These are phyloP conservation scores for Portunus trituberculatus DNA, from an alignment of 1,140 invertebrate species.

Conservation along the genomic window DNA sequence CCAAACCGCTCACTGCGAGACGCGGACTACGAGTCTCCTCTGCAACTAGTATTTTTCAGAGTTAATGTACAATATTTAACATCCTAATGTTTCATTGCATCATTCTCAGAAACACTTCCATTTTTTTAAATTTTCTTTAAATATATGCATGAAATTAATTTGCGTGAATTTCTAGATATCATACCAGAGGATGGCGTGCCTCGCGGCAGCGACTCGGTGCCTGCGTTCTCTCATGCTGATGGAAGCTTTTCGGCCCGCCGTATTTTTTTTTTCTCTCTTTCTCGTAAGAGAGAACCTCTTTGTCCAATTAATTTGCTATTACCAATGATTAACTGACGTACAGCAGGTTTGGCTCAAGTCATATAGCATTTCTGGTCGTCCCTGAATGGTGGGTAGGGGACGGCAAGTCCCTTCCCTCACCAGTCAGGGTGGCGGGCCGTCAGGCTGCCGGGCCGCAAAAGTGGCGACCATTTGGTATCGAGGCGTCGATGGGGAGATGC, in stretches of 20 bases:
- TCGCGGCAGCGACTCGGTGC: background rate
- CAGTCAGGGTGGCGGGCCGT: too few species aligned
- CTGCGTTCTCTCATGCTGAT: background rate
- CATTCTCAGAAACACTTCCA: background rate
- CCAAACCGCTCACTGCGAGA: background rate
- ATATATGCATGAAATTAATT: too few species aligned
- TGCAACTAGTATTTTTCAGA: background rate
- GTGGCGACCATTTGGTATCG: background rate
- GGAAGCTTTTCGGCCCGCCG: background rate
- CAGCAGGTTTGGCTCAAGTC: background rate
- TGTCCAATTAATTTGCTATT: background rate
- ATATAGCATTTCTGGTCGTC: background rate
- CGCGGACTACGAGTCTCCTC: background rate
- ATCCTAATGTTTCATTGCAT: background rate
- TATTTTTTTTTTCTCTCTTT: background rate
- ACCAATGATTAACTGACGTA: background rate
- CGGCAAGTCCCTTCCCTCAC: background rate
- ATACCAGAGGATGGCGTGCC: background rate
- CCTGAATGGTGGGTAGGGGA: background rate
- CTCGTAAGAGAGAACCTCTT: too few species aligned
- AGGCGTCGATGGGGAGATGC: background rate
- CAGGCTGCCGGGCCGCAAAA: background rate
- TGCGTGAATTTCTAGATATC: too few species aligned
- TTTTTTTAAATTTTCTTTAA: too few species aligned
- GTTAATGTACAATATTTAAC: background rate